phyloP scores from a whole-genome alignment of 2,113 vertebrate genomes.

The Bombycilla garrulus region DNA sequence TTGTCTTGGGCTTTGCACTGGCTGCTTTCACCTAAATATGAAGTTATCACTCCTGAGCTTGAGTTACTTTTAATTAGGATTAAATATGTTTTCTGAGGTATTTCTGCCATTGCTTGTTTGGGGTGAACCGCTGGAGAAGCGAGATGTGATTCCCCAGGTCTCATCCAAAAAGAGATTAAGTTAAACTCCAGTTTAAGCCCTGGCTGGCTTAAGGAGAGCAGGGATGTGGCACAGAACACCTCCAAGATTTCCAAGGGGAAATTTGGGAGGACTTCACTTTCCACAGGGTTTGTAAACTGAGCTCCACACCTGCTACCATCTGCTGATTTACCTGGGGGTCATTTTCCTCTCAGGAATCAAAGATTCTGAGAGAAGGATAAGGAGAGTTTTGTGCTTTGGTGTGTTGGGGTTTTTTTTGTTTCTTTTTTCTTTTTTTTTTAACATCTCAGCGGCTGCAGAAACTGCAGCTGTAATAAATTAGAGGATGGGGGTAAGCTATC shows the following conservation, averaged over 20 bases:
- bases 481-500: not conserved
- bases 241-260: not conserved
- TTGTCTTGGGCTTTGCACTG: not conserved
- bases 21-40: not conserved
- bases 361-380: not conserved
- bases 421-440: not conserved
- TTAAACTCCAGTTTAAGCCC: rapidly evolving
- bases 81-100: not conserved
- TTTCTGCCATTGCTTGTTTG: not conserved
- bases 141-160: not conserved
- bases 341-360: not conserved
- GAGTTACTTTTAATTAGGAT: not conserved
- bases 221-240: not conserved
- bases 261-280: not conserved
- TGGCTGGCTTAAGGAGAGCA: not conserved
- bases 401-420: too few relatives aligned
- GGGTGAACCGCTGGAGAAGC: not conserved
- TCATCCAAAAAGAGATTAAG: not conserved
- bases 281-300: not conserved
- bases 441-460: not conserved
- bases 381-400: not conserved
- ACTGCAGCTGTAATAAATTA: not conserved
- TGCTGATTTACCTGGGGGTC: not conserved
- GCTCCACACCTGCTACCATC: not conserved
- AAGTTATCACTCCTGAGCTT: not conserved